Conservation (phyloP, 35 echinoderm and acorn worm genomes). For the Apostichopus californicus region DNA sequence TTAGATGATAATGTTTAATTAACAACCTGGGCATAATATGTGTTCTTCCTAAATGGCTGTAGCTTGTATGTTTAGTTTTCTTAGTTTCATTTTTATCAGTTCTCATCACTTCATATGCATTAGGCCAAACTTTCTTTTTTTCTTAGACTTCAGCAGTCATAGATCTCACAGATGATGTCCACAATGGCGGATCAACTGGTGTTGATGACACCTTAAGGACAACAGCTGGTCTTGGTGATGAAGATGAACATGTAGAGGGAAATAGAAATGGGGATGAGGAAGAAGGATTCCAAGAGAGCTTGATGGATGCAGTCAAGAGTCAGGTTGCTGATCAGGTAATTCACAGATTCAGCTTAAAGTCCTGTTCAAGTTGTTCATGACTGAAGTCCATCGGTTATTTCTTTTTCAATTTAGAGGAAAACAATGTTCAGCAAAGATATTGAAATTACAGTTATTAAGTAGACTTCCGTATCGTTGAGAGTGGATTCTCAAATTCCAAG, state of each 20-base stretch:
- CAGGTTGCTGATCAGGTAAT: constrained; percentile 83
- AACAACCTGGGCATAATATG: too few species aligned
- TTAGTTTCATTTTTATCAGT: too few species aligned
- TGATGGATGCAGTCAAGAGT: constrained; percentile 92
- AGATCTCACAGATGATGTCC: constrained; percentile 75
- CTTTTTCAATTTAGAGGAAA: too few species aligned
- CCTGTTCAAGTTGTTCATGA: neutral
- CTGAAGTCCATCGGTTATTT: neutral
- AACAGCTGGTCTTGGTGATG: constrained; percentile 47
- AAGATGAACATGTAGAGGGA: constrained; percentile 3
- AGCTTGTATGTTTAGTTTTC: too few species aligned
- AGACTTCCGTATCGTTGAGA: too few species aligned
- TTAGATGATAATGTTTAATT: too few species aligned
- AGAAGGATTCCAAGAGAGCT: constrained; percentile 34
- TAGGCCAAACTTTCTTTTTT: neutral
- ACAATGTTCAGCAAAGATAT: too few species aligned
- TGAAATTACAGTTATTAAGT: too few species aligned
- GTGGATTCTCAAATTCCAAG: too few species aligned
- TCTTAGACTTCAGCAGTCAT: constrained; percentile 81
- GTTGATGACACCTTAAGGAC: constrained; percentile 54
- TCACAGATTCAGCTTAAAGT: neutral
- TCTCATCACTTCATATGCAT: too few species aligned
- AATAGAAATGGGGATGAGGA: constrained; percentile 32
- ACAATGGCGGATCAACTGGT: constrained; percentile 28
- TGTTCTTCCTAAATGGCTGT: too few species aligned